These are phyloP conservation scores for Halyomorpha halys DNA, from an alignment of 1,140 invertebrate species.

Conservation along the genomic window DNA sequence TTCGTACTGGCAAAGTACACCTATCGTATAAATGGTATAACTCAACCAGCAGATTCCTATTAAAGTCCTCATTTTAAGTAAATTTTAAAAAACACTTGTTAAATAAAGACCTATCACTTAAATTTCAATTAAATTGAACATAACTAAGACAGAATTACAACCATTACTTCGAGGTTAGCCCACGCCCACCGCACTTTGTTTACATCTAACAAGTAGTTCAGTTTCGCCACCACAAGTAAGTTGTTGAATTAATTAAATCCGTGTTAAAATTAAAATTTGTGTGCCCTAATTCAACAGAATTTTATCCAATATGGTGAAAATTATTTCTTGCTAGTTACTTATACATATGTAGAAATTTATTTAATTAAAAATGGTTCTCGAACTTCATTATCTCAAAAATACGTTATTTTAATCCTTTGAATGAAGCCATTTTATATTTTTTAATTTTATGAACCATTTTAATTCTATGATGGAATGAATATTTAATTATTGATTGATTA, in stretches of 20 bases:
- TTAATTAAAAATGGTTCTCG: too few relatives aligned
- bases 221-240: slow-evolving; percentile 14
- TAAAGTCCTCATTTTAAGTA: slow-evolving; percentile 6
- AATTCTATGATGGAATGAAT: too few relatives aligned
- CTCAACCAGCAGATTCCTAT: not conserved
- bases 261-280: too few relatives aligned
- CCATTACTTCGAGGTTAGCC: not conserved
- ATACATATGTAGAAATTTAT: too few relatives aligned
- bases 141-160: not conserved
- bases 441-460: too few relatives aligned
- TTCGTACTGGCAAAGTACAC: slow-evolving; percentile 59
- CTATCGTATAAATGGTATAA: not conserved
- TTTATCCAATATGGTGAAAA: too few relatives aligned
- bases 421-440: too few relatives aligned
- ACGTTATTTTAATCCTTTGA: too few relatives aligned
- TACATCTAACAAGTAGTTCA: slow-evolving; percentile 19
- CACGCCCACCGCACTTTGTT: slow-evolving; percentile 13
- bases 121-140: not conserved
- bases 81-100: not conserved
- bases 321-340: too few relatives aligned
- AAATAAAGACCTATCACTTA: not conserved
- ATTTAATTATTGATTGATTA: too few relatives aligned
- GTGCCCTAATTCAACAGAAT: too few relatives aligned
- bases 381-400: too few relatives aligned
- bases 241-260: not conserved